Evolutionary conservation across 2,888 invertebrate species (phyloP).

Genomic region (Ptychoptera albimana): DNA sequence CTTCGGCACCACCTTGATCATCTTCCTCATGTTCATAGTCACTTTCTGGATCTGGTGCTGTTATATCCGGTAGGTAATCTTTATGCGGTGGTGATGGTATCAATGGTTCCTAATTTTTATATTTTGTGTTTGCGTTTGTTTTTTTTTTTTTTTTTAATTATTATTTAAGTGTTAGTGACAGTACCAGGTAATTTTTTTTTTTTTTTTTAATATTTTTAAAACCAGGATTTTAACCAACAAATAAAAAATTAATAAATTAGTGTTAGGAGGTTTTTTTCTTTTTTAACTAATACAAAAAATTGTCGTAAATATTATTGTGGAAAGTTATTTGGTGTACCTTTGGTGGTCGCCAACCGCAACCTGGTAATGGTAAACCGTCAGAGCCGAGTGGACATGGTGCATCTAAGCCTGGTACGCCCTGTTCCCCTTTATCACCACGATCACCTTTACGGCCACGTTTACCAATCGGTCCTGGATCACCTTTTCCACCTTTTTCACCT

Average conservation of each 20-base stretch:
- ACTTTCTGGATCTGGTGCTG: constrained; percentile 39
- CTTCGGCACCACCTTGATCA: constrained; percentile 41
- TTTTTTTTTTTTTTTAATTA: background rate
- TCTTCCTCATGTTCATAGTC: constrained; percentile 36
- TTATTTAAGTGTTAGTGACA: background rate
- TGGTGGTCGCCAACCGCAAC: constrained; percentile 85
- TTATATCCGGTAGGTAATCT: constrained; percentile 40
- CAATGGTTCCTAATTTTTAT: constrained; percentile 25
- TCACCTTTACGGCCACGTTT: constrained; percentile 86
- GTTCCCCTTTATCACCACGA: constrained; percentile 85
- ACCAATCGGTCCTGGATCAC: constrained; percentile 59
- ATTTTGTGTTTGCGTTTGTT: constrained; percentile 9
- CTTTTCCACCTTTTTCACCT: constrained; percentile 78
- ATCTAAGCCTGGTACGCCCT: constrained; percentile 93
- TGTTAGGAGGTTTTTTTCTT: too few relatives aligned
- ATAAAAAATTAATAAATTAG: too few relatives aligned
- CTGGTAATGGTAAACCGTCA: constrained; percentile 89
- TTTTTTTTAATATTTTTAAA: too few relatives aligned
- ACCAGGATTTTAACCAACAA: too few relatives aligned
- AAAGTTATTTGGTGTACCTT: constrained; percentile 41
- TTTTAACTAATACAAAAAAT: background rate
- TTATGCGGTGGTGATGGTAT: constrained; percentile 36
- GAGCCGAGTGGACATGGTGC: constrained; percentile 96
- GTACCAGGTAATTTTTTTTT: background rate
- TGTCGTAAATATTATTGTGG: background rate